A percentile compares a stretch with the other conserved stretches of the same genome.
These are phyloP conservation scores for Nannobrachium achirus DNA, from an alignment of 2,113 vertebrate species.

Conservation along the genomic window DNA sequence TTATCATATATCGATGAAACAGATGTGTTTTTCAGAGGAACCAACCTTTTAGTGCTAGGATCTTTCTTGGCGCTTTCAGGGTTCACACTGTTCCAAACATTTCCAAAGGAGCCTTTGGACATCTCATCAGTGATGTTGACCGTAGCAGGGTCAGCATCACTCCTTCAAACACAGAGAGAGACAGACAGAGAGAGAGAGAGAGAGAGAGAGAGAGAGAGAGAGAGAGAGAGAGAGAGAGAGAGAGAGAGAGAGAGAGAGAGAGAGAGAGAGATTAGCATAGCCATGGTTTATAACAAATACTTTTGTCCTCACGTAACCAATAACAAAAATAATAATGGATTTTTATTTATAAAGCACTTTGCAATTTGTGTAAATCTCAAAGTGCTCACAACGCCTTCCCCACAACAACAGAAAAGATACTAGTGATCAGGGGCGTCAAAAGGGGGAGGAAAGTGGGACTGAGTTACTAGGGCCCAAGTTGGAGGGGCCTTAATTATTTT, in stretches of 20 bases:
- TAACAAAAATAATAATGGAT: too few species aligned
- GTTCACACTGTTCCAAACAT: slow-evolving; percentile 90
- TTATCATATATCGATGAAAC: neutral
- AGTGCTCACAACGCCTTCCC: too few species aligned
- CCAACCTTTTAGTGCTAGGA: slow-evolving; percentile 93
- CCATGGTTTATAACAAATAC: too few species aligned
- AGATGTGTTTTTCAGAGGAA: slow-evolving; percentile 29
- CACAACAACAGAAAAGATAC: too few species aligned
- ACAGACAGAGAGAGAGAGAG: neutral
- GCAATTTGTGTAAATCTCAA: too few species aligned
- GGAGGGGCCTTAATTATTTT: too few species aligned
- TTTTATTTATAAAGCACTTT: too few species aligned
- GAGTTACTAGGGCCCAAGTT: too few species aligned
- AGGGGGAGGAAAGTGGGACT: too few species aligned
- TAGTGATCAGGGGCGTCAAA: too few species aligned
- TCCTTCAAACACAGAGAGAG: slow-evolving; percentile 76
- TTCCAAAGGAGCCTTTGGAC: slow-evolving; percentile 91
- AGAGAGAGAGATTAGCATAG: too few species aligned
- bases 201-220: neutral
- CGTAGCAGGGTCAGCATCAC: slow-evolving; percentile 88
- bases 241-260: neutral
- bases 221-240: neutral
- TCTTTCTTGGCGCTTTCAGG: slow-evolving; percentile 93
- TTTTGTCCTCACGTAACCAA: too few species aligned
- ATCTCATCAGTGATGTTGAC: slow-evolving; percentile 99